Evolutionary conservation across 1,140 invertebrate genomes (phyloP).

Genomic region (Papilio glaucus): DNA sequence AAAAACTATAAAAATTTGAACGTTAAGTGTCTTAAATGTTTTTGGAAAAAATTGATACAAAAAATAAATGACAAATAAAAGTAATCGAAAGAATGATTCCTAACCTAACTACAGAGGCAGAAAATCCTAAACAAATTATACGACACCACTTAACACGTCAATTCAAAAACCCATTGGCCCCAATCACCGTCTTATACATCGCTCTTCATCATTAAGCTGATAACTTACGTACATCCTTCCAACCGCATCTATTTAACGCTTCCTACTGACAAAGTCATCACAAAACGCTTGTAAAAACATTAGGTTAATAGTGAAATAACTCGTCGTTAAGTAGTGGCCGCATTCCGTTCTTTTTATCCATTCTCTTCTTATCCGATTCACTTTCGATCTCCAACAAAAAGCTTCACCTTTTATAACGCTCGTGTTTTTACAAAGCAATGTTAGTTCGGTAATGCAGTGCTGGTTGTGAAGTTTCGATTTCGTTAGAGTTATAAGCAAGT

Average conservation of each 20-base stretch:
- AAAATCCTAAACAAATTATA: background rate
- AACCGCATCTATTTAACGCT: background rate
- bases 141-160: background rate
- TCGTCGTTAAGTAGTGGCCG: slow-evolving; percentile 6
- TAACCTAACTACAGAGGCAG: background rate
- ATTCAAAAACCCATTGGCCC: background rate
- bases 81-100: too few relatives aligned
- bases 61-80: too few relatives aligned
- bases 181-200: background rate
- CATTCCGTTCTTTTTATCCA: slow-evolving; percentile 18
- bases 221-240: background rate
- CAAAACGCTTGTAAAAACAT: slow-evolving; percentile 27
- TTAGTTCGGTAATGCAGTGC: background rate
- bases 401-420: slow-evolving; percentile 3
- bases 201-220: background rate
- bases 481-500: slow-evolving; percentile 4
- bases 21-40: too few relatives aligned
- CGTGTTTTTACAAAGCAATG: background rate
- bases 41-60: too few relatives aligned
- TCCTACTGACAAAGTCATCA: slow-evolving; percentile 10
- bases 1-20: too few relatives aligned
- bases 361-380: slow-evolving; percentile 2
- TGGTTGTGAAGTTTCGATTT: background rate
- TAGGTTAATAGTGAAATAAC: slow-evolving; percentile 31
- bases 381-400: slow-evolving; percentile 26